These are phyloP conservation scores for Pedetes capensis DNA, from an alignment of 2,113 vertebrate species.

Conservation along the genomic window DNA sequence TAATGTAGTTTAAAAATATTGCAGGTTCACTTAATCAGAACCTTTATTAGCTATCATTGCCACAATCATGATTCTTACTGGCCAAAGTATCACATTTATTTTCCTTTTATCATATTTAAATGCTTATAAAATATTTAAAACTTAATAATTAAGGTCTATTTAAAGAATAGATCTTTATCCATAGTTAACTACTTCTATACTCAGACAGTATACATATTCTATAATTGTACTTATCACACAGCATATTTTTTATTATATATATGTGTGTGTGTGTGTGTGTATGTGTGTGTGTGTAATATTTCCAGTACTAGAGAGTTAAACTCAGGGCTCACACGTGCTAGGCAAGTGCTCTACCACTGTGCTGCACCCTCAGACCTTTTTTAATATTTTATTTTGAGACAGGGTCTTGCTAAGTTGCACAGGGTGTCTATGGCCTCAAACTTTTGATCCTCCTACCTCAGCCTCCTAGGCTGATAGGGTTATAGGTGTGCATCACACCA, in stretches of 20 bases:
- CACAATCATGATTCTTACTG: background rate
- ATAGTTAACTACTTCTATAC: conserved; percentile 6
- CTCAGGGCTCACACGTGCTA: no score
- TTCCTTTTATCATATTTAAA: background rate
- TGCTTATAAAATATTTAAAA: background rate
- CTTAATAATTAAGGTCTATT: background rate
- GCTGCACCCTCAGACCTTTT: no score
- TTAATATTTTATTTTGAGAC: no score
- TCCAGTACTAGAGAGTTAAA: no score
- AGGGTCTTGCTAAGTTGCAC: no score
- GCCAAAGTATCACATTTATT: background rate
- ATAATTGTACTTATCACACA: background rate
- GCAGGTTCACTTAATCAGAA: background rate
- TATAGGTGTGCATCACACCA: no score
- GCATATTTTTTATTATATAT: background rate
- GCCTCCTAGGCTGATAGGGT: no score
- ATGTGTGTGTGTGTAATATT: no score
- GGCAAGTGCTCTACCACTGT: no score
- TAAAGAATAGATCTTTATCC: background rate
- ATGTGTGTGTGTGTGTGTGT: no score
- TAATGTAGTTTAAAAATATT: background rate
- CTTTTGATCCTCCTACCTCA: no score
- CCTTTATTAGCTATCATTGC: background rate
- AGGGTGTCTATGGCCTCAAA: no score
- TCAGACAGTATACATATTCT: background rate